Percentiles rank a stretch among this genome's conserved stretches.
phyloP scores from a whole-genome alignment of 2,888 invertebrate genomes.

The Mylabris sibirica region DNA sequence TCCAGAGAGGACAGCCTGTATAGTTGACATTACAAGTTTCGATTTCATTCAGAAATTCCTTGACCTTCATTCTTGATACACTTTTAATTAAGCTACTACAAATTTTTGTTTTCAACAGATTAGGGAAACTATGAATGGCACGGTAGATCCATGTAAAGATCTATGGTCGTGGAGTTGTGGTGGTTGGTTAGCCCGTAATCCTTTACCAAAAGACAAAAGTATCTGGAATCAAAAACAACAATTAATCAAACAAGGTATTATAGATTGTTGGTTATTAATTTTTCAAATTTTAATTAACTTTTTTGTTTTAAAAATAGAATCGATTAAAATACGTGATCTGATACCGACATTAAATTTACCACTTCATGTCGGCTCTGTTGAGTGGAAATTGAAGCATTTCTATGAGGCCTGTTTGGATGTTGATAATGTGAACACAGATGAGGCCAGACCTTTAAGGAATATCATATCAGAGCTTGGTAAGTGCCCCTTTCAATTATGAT shows the following conservation, averaged over 20 bases:
- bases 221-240: slow-evolving; percentile 61
- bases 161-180: slow-evolving; percentile 64
- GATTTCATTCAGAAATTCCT: slow-evolving; percentile 4
- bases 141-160: slow-evolving; percentile 63
- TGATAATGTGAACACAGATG: slow-evolving; percentile 62
- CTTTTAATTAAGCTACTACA: neutral
- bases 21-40: neutral
- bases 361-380: slow-evolving; percentile 59
- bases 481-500: slow-evolving; percentile 35
- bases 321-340: slow-evolving; percentile 60
- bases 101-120: slow-evolving; percentile 56
- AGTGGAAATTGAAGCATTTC: slow-evolving; percentile 67
- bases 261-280: neutral
- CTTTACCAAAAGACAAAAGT: slow-evolving; percentile 60
- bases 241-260: slow-evolving; percentile 58
- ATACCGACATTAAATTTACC: slow-evolving; percentile 63
- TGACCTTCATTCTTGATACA: neutral
- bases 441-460: slow-evolving; percentile 58
- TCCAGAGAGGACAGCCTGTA: too few relatives aligned
- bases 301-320: slow-evolving; percentile 51
- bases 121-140: slow-evolving; percentile 60
- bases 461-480: slow-evolving; percentile 63
- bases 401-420: slow-evolving; percentile 67
- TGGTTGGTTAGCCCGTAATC: slow-evolving; percentile 61
- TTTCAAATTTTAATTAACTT: neutral